Conservation (phyloP, 1,140 invertebrate genomes). For the Macrotrachela quadricornifera region DNA sequence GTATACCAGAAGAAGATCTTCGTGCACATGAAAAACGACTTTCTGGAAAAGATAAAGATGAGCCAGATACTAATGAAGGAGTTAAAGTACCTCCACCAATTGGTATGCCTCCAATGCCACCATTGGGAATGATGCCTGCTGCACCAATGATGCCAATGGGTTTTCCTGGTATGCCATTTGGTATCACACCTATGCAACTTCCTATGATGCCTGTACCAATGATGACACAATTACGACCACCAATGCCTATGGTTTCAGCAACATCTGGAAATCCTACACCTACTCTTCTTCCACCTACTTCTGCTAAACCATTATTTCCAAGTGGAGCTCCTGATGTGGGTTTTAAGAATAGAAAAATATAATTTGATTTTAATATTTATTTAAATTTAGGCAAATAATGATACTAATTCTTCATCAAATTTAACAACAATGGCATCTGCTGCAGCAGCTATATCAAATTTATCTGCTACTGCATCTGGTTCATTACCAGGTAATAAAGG, state of each 20-base stretch:
- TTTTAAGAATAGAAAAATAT: too few relatives aligned
- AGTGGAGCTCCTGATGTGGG: too few relatives aligned
- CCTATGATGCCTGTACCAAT: neutral
- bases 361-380: too few relatives aligned
- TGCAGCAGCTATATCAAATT: neutral
- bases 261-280: neutral
- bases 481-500: neutral
- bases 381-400: neutral
- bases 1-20: constrained; percentile 80
- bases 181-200: neutral
- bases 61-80: neutral
- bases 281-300: neutral
- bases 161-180: too few relatives aligned
- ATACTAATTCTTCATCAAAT: neutral
- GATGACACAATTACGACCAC: too few relatives aligned
- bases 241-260: too few relatives aligned
- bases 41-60: neutral
- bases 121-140: neutral
- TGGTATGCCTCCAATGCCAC: neutral
- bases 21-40: constrained; percentile 63
- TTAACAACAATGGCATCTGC: neutral
- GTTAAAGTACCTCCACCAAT: too few relatives aligned
- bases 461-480: neutral
- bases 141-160: constrained; percentile 5
- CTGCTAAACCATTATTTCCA: neutral